Base-by-base conservation (phyloP, 2,888 invertebrate genomes). In the Cantharis rufa region DNA sequence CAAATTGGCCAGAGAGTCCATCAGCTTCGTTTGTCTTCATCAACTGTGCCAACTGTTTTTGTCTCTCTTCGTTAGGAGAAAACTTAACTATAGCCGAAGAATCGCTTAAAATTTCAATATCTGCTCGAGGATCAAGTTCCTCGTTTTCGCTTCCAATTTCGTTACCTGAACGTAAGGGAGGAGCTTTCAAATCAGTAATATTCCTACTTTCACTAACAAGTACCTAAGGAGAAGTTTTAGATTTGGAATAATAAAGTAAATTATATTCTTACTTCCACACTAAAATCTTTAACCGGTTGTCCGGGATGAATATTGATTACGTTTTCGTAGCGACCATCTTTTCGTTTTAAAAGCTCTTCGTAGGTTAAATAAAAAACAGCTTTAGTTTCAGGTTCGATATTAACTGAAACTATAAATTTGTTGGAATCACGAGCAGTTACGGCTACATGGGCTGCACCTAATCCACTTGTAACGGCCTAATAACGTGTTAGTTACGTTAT, bases 351-450 rank as follows among this genome's bases (percentile, higher is more conserved):
- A 63, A 95, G 83, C 86, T 95, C 94, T 84, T 94, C 93, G 86
- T 95, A 95, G 0, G 91, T 93, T 80, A 94, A 86, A 83, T 92
- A 92, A 86, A 95, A 95, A 1, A 89, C 88, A 0, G 92, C 93
- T 78, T 90, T 91, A 13, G 90, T 90, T 73, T 89, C 87, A 0
- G 93, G 89, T 78, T 92, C 93, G 5, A 94, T 89, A 84, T 94
- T 93, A 63, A 93, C 91, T 0, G 91, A 90, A 1, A 94, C 92
- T 4, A 91, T 91, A 85, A 94, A 94, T 81, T 91, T 90, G 84
- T 93, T 93, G 0, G 94, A 93, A 84, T 94, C 92, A 71, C 94
- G 90, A 1, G 93, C 92, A 84, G 91, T 93, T 82, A 91, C 89
- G 78, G 90, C 88, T 2, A 93, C 89, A 80, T 92, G 92, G 15